A percentile compares a stretch with the other conserved stretches of the same genome.
phyloP scores from a whole-genome alignment of 2,113 vertebrate genomes.

The Benitochromis conjunctus region DNA sequence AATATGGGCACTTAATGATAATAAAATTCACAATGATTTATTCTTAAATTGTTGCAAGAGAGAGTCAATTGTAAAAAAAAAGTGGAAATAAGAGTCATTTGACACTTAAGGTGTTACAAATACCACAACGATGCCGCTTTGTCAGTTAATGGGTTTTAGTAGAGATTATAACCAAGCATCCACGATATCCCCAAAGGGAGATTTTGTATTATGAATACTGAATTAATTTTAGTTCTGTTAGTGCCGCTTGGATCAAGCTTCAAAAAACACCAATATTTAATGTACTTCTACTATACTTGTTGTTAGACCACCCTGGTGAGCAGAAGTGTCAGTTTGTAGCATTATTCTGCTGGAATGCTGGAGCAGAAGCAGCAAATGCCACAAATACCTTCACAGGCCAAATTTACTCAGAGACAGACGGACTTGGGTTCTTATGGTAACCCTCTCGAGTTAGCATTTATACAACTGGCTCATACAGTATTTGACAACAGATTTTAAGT shows the following conservation, averaged over 20 bases:
- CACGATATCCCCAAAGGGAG: neutral
- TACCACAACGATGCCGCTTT: neutral
- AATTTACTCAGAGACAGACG: neutral
- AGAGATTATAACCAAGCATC: neutral
- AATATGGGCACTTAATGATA: neutral
- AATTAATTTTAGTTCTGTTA: neutral
- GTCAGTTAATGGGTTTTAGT: neutral
- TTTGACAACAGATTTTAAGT: neutral
- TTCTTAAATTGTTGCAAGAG: neutral
- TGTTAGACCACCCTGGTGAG: neutral
- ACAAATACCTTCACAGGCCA: neutral
- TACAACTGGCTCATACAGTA: neutral
- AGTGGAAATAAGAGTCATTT: neutral
- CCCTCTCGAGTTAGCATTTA: neutral
- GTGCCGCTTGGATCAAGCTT: neutral
- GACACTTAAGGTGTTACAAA: neutral
- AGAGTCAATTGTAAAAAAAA: neutral
- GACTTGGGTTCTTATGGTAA: neutral
- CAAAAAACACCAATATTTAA: neutral
- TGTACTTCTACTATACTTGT: neutral
- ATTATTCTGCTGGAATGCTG: no score
- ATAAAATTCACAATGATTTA: neutral
- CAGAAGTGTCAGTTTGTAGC: neutral
- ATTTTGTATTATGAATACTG: neutral
- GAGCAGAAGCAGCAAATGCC: neutral